These are phyloP conservation scores for Hippocampus abdominalis DNA, from an alignment of 2,113 vertebrate genomes.

Conservation along the genomic window DNA sequence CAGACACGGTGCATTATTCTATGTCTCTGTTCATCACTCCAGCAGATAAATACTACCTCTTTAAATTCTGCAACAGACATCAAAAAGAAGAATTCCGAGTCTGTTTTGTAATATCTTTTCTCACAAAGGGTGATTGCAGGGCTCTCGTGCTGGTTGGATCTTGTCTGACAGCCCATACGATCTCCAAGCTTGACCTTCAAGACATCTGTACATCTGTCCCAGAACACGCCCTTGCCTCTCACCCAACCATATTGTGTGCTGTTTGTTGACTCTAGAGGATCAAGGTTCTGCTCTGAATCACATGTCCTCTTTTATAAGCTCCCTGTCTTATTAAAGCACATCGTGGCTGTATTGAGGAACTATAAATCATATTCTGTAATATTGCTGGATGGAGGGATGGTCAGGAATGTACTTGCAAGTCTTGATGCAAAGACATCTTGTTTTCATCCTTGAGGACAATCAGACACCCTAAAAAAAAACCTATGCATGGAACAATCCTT, in stretches of 20 bases:
- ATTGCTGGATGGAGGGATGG: constrained; percentile 43
- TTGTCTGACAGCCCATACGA: constrained; percentile 33
- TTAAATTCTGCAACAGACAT: constrained; percentile 31
- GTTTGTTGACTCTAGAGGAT: constrained; percentile 46
- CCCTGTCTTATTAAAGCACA: constrained; percentile 65
- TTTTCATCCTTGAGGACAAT: constrained; percentile 55
- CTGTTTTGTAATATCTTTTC: constrained; percentile 48
- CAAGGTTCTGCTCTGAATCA: constrained; percentile 71
- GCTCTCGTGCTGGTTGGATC: constrained; percentile 26
- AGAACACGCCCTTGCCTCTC: constrained; percentile 17
- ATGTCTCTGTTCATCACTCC: constrained; percentile 47
- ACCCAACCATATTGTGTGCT: constrained; percentile 35
- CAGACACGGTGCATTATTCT: constrained; percentile 34
- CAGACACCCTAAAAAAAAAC: constrained; percentile 24
- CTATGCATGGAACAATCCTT: constrained; percentile 41
- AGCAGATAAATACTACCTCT: constrained; percentile 51
- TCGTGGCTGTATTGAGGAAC: constrained; percentile 54
- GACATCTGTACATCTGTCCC: constrained; percentile 55
- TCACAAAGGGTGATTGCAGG: constrained; percentile 27
- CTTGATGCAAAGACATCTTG: constrained; percentile 59
- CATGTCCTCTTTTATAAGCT: constrained; percentile 63
- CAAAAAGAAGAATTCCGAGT: constrained; percentile 45
- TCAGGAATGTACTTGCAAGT: constrained; percentile 19
- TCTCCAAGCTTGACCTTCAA: constrained; percentile 32
- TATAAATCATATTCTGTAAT: constrained; percentile 73